Conservation (phyloP, 2,888 invertebrate genomes). For the Osedax frankpressi region DNA sequence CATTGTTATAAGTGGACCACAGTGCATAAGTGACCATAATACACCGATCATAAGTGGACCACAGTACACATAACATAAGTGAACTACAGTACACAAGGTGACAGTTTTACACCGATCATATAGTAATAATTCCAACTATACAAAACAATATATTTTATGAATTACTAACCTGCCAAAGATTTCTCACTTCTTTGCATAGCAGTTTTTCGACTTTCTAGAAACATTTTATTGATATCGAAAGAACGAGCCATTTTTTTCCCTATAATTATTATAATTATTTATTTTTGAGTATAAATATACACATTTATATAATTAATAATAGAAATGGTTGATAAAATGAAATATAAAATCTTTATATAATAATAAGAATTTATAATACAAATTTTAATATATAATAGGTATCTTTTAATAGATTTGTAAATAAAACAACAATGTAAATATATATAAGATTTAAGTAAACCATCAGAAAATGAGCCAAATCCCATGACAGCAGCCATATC, state of each 20-base stretch:
- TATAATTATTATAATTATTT: conserved; percentile 1
- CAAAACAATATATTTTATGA: background rate
- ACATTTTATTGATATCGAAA: conserved; percentile 63
- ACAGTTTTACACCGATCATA: background rate
- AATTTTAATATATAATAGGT: background rate
- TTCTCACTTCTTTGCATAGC: conserved; percentile 41
- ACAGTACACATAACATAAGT: no score
- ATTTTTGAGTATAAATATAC: background rate
- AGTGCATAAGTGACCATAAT: no score
- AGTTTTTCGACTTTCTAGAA: conserved; percentile 50
- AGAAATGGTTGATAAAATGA: no score
- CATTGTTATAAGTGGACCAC: no score
- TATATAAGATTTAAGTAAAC: background rate
- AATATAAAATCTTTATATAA: no score
- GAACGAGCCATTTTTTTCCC: conserved; percentile 63
- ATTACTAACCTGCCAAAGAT: conserved; percentile 16
- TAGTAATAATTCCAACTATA: background rate
- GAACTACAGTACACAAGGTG: no score
- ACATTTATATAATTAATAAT: no score
- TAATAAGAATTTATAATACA: background rate
- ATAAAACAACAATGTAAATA: background rate
- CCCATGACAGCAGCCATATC: background rate
- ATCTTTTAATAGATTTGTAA: background rate
- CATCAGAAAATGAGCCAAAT: background rate
- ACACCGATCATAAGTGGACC: no score